Conservation (phyloP, 2,797 vertebrate genomes). For the Molossus molossus region DNA sequence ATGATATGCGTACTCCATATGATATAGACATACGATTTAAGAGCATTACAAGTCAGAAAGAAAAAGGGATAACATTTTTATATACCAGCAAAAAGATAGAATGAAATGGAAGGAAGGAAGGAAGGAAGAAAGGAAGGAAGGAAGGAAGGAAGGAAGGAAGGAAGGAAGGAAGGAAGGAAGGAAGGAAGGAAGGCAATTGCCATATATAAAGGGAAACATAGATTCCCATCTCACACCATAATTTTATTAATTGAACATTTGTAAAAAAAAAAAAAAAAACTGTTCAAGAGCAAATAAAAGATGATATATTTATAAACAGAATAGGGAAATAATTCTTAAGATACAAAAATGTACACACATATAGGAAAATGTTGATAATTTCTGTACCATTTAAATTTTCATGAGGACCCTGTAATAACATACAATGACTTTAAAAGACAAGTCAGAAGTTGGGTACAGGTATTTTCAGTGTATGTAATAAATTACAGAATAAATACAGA, state of each 20-base stretch:
- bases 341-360: not conserved
- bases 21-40: not conserved
- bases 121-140: too few relatives aligned
- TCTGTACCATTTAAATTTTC: conserved; percentile 2
- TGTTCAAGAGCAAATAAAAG: conserved; percentile 38
- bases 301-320: not conserved
- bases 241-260: not conserved
- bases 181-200: not conserved
- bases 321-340: not conserved
- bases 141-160: too few relatives aligned
- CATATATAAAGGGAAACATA: not conserved
- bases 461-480: not conserved
- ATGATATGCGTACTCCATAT: not conserved
- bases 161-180: too few relatives aligned
- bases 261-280: not conserved
- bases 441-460: not conserved
- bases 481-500: too few relatives aligned
- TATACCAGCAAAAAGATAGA: not conserved
- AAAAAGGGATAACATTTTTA: not conserved
- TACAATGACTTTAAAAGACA: conserved; percentile 27
- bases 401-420: not conserved
- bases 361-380: not conserved
- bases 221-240: not conserved
- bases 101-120: not conserved
- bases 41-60: not conserved